Conservation (phyloP, 2,113 vertebrate species). For the Corynorhinus townsendii region DNA sequence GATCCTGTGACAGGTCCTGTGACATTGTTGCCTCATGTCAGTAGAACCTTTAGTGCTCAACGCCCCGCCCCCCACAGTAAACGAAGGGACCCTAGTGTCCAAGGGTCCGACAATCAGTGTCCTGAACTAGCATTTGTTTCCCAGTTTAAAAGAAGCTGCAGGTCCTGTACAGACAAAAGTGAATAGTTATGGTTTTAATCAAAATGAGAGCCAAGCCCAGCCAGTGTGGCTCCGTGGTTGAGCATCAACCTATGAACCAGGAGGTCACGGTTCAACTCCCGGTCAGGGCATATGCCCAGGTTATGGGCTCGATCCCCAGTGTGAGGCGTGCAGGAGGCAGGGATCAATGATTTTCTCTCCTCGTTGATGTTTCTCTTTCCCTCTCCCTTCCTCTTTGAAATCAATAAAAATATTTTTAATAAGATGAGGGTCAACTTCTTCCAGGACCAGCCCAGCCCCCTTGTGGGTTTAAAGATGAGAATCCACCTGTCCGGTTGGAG, state of each 20-base stretch:
- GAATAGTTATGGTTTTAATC: neutral
- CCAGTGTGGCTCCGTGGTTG: too few relatives aligned
- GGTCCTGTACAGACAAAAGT: neutral
- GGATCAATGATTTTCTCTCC: too few relatives aligned
- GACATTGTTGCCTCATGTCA: neutral
- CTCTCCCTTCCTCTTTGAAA: too few relatives aligned
- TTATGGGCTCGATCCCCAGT: too few relatives aligned
- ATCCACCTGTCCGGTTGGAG: neutral
- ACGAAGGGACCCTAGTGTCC: neutral
- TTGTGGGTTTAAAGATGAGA: neutral
- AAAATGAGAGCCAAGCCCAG: neutral
- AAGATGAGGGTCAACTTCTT: neutral
- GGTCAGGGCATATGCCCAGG: too few relatives aligned
- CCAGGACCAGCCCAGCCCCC: neutral
- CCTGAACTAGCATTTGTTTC: neutral
- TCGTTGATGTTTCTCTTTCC: too few relatives aligned
- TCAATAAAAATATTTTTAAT: neutral
- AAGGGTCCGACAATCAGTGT: neutral
- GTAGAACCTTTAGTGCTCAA: neutral
- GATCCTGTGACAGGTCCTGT: neutral
- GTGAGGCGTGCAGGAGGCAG: too few relatives aligned
- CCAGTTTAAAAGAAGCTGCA: neutral
- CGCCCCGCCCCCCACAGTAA: neutral
- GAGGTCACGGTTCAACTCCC: too few relatives aligned
- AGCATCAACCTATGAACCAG: too few relatives aligned